phyloP scores from a whole-genome alignment of 2,113 vertebrate species.

The Colinus virginianus region DNA sequence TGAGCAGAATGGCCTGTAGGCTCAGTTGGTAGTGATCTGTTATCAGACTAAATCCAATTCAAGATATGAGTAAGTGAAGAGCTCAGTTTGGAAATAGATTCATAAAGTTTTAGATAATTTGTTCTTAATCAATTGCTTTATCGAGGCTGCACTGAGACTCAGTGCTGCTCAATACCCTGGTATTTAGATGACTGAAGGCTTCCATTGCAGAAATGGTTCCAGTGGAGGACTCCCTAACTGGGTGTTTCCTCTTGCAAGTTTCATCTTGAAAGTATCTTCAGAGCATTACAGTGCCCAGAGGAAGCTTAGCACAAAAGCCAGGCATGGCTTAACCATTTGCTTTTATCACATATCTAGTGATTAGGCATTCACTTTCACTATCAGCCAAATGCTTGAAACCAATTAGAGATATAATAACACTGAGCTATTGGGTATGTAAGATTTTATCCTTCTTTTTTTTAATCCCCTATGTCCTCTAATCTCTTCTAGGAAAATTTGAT shows the following conservation, averaged over 20 bases:
- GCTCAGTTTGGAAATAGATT: neutral
- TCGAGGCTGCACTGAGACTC: neutral
- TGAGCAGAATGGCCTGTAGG: neutral
- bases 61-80: neutral
- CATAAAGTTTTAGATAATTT: neutral
- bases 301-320: neutral
- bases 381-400: neutral
- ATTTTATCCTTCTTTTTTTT: neutral
- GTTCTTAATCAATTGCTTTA: neutral
- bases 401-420: neutral
- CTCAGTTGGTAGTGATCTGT: neutral
- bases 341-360: neutral
- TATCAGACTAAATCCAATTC: neutral
- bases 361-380: neutral
- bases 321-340: neutral
- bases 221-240: neutral
- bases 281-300: neutral
- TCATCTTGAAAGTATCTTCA: neutral
- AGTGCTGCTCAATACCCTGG: accelerated
- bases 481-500: neutral
- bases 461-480: neutral
- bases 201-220: neutral
- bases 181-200: neutral
- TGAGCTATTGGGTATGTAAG: accelerated
- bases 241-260: neutral